Percentiles rank a stretch among this genome's conserved stretches.
Conservation (phyloP, 2,113 vertebrate species). For the Prionailurus bengalensis region DNA sequence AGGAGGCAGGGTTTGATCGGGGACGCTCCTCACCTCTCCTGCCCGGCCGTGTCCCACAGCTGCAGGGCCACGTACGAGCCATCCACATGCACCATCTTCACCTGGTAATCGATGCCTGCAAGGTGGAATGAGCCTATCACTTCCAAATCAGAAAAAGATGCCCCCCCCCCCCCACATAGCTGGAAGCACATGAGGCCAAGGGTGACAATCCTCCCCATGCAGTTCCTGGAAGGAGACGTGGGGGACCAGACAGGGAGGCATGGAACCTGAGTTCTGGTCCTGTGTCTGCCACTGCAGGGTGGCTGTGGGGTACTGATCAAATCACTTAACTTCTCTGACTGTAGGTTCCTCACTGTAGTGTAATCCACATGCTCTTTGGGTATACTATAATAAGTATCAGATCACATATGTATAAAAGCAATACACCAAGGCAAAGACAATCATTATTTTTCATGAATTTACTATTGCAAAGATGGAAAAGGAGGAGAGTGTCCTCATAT, state of each 20-base stretch:
- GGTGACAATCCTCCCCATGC: not conserved
- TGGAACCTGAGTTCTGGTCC: not conserved
- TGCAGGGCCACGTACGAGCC: slow-evolving; percentile 92
- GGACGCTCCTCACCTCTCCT: slow-evolving; percentile 90
- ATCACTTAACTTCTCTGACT: not conserved
- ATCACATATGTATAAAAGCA: rapidly evolving
- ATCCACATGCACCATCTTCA: slow-evolving; percentile 93
- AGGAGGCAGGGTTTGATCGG: not conserved
- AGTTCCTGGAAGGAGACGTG: no score
- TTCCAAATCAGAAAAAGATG: not conserved
- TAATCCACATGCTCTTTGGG: not conserved
- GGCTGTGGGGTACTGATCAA: not conserved
- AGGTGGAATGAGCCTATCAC: not conserved
- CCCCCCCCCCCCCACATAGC: not conserved
- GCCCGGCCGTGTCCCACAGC: slow-evolving; percentile 97
- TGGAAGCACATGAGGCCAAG: not conserved
- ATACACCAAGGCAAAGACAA: not conserved
- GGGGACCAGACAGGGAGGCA: not conserved
- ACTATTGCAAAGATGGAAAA: not conserved
- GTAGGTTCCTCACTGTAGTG: not conserved
- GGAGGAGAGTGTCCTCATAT: not conserved
- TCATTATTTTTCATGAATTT: not conserved
- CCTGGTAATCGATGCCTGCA: slow-evolving; percentile 95
- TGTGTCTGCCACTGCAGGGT: not conserved
- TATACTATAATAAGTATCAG: no score